Evolutionary conservation across 2,797 vertebrate genomes (phyloP).

Genomic region (Pseudochirops cupreus): DNA sequence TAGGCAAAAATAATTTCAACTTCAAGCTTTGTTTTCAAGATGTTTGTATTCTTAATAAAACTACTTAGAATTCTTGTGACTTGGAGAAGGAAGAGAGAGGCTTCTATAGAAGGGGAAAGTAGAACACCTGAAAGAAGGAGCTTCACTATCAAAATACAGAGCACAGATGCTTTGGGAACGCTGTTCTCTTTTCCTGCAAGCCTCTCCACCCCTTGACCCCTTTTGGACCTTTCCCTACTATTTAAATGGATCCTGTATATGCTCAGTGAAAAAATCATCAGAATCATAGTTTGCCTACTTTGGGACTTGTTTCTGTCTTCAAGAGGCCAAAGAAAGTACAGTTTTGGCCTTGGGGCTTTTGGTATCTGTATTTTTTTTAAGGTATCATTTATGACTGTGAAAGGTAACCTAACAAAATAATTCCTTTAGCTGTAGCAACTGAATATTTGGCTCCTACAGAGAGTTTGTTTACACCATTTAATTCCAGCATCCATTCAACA

Average conservation of each 20-base stretch:
- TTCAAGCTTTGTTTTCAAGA: constrained; percentile 36
- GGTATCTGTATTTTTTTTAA: background rate
- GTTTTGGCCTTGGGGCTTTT: background rate
- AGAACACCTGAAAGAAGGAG: background rate
- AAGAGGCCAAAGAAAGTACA: background rate
- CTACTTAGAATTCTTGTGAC: background rate
- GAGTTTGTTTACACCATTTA: constrained; percentile 14
- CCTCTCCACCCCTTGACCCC: background rate
- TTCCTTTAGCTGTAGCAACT: background rate
- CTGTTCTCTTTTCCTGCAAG: background rate
- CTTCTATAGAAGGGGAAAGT: background rate
- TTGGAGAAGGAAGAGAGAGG: background rate
- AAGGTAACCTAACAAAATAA: background rate
- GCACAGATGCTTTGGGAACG: background rate
- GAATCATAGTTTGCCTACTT: constrained; percentile 7
- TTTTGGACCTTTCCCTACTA: background rate
- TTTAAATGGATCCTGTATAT: background rate
- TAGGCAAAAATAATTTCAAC: background rate
- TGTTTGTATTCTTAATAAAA: constrained; percentile 37
- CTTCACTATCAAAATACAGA: background rate
- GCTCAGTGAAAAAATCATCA: background rate
- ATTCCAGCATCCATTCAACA: background rate
- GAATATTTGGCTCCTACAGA: background rate
- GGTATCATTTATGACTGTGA: background rate
- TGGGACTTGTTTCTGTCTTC: background rate